These are phyloP conservation scores for Gallinago media DNA, from an alignment of 2,113 vertebrate species.

Conservation along the genomic window DNA sequence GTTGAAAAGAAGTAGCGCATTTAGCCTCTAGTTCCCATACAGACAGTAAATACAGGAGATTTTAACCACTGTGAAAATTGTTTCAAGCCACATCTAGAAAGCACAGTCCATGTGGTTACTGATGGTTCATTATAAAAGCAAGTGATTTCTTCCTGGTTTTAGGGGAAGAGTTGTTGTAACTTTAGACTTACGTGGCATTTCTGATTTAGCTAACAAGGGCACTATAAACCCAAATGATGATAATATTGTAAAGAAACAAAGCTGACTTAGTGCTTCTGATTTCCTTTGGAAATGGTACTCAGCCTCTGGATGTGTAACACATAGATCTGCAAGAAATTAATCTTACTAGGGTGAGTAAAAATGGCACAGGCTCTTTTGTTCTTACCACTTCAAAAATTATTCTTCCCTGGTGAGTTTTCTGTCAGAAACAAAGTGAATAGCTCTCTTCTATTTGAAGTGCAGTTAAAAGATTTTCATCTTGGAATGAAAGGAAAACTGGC, in stretches of 20 bases:
- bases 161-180: not conserved
- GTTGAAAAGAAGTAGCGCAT: not conserved
- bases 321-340: conserved; percentile 42
- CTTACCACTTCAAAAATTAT: conserved; percentile 54
- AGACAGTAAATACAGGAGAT: not conserved
- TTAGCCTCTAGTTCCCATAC: not conserved
- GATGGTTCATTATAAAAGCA: not conserved
- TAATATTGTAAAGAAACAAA: not conserved
- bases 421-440: conserved; percentile 34
- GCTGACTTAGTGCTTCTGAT: not conserved
- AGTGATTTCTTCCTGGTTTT: not conserved
- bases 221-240: not conserved
- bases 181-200: not conserved
- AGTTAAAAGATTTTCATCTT: not conserved
- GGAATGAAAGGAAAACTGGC: not conserved
- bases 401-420: conserved; percentile 45
- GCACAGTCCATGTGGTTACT: not conserved
- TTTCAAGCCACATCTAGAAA: not conserved
- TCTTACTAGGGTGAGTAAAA: not conserved
- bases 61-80: not conserved
- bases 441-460: not conserved
- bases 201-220: not conserved
- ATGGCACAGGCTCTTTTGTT: not conserved
- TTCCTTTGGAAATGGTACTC: not conserved
- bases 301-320: not conserved